Conservation (phyloP, 2,797 vertebrate species). For the Antennarius maculatus region DNA sequence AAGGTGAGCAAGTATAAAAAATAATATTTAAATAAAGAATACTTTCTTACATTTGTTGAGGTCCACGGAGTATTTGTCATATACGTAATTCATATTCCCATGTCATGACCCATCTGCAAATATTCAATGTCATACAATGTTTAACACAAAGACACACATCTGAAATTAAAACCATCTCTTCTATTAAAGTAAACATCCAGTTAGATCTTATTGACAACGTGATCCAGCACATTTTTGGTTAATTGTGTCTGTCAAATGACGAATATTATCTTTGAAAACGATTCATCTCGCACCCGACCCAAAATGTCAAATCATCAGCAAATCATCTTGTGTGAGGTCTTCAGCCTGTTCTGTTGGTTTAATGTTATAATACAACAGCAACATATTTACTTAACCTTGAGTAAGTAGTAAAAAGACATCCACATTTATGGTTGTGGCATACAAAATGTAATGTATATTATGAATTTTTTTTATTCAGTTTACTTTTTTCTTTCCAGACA, state of each 20-base stretch:
- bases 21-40: background rate
- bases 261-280: background rate
- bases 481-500: no score
- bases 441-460: no score
- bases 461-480: no score
- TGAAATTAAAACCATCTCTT: background rate
- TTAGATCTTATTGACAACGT: background rate
- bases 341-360: background rate
- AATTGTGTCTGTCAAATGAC: background rate
- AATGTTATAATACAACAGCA: slow-evolving; percentile 5
- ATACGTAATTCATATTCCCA: background rate
- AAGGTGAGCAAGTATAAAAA: slow-evolving; percentile 69
- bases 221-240: background rate
- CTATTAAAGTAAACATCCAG: background rate
- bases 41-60: background rate
- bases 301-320: slow-evolving; percentile 18
- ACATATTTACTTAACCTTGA: no score
- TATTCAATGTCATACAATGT: background rate
- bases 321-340: slow-evolving; percentile 11
- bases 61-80: background rate
- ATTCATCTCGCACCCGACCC: background rate
- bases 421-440: no score
- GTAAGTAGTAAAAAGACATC: no score
- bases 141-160: slow-evolving; percentile 1
- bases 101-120: background rate